Percentiles rank a stretch among this genome's conserved stretches.
Conservation (phyloP, 2,888 invertebrate species). For the Phanerotoma sp. region DNA sequence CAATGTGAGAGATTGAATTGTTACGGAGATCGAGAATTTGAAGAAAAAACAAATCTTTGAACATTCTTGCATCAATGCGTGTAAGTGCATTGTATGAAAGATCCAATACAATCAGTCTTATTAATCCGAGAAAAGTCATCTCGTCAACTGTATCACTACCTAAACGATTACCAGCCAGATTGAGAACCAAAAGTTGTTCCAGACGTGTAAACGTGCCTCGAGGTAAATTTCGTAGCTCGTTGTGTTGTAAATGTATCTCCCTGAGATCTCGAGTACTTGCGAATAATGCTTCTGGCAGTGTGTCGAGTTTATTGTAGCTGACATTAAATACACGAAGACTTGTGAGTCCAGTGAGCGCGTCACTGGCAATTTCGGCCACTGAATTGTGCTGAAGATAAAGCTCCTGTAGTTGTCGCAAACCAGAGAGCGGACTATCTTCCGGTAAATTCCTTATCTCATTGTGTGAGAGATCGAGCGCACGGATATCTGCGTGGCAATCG, state of each 20-base stretch:
- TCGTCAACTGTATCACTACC: slow-evolving; percentile 83
- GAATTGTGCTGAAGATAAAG: slow-evolving; percentile 82
- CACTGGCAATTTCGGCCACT: slow-evolving; percentile 75
- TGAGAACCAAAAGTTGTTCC: slow-evolving; percentile 80
- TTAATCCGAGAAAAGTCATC: slow-evolving; percentile 81
- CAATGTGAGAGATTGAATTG: slow-evolving; percentile 85
- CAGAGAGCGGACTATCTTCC: slow-evolving; percentile 74
- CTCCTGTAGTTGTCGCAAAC: slow-evolving; percentile 75
- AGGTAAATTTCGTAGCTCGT: slow-evolving; percentile 79
- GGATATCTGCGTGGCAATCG: slow-evolving; percentile 65
- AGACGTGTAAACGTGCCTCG: slow-evolving; percentile 81
- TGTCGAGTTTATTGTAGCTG: slow-evolving; percentile 80
- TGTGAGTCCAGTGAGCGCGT: slow-evolving; percentile 76
- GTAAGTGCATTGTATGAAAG: slow-evolving; percentile 84
- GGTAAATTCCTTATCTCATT: slow-evolving; percentile 75
- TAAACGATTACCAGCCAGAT: slow-evolving; percentile 82
- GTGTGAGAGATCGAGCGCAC: slow-evolving; percentile 76
- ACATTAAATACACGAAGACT: slow-evolving; percentile 81
- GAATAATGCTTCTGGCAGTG: slow-evolving; percentile 80
- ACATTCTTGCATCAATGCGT: slow-evolving; percentile 78
- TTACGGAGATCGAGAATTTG: slow-evolving; percentile 84
- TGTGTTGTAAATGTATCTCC: slow-evolving; percentile 82
- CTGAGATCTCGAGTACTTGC: slow-evolving; percentile 77
- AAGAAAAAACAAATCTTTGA: slow-evolving; percentile 82
- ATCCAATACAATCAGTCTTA: slow-evolving; percentile 81